phyloP scores from a whole-genome alignment of 2,888 invertebrate species.

The Loripinus fragilis region DNA sequence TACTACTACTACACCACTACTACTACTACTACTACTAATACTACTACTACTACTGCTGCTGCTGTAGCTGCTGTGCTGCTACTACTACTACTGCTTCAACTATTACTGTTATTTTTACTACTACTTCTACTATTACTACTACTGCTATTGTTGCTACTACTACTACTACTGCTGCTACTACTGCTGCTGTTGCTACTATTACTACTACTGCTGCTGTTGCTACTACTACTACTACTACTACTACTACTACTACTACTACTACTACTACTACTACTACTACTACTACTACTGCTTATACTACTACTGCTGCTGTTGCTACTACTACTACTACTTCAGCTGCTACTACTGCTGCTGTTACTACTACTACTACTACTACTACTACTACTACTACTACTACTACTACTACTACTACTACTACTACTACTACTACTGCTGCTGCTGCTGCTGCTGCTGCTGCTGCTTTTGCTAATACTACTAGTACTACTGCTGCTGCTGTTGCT shows the following conservation, averaged over 20 bases:
- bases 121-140: conserved; percentile 5
- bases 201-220: neutral
- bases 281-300: no score
- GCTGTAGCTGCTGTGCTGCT: no score
- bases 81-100: no score
- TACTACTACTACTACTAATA: no score
- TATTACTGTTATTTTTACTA: no score
- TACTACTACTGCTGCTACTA: conserved; percentile 27
- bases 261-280: conserved; percentile 30
- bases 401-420: conserved; percentile 15
- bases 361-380: neutral
- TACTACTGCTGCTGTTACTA: conserved; percentile 19
- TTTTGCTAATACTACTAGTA: no score
- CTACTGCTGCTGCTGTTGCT: conserved; percentile 18
- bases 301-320: no score
- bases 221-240: conserved; percentile 21
- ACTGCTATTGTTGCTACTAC: conserved; percentile 18
- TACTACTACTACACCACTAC: no score
- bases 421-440: conserved; percentile 12
- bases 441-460: conserved; percentile 3
- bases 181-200: neutral
- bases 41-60: no score
- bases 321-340: no score
- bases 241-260: conserved; percentile 28
- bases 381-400: conserved; percentile 6